Conservation (phyloP, 2,888 invertebrate species). For the Drosophila yooni region DNA sequence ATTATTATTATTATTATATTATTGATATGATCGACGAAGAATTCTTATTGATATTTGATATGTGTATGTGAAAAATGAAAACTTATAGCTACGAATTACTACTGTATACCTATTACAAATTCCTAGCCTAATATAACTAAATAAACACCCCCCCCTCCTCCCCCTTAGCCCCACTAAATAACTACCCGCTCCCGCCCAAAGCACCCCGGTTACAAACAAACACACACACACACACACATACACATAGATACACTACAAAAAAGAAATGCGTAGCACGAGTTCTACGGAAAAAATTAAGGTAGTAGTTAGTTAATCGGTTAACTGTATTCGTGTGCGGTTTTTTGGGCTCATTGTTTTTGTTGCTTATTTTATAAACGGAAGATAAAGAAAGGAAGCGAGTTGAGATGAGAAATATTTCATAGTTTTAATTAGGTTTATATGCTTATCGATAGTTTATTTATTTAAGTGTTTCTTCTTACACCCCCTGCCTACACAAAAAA, state of each 20-base stretch:
- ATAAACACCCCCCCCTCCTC: slow-evolving; percentile 3
- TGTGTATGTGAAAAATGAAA: slow-evolving; percentile 35
- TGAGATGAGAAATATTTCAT: slow-evolving; percentile 66
- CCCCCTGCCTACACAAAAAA: slow-evolving; percentile 33
- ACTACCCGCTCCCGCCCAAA: slow-evolving; percentile 22
- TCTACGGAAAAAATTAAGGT: not conserved
- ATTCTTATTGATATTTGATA: slow-evolving; percentile 75
- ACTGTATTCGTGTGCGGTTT: slow-evolving; percentile 30
- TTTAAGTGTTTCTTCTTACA: slow-evolving; percentile 66
- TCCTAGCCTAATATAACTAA: slow-evolving; percentile 67
- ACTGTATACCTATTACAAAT: slow-evolving; percentile 48
- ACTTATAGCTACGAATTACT: slow-evolving; percentile 62
- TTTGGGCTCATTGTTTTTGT: slow-evolving; percentile 78
- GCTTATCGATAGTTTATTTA: slow-evolving; percentile 65
- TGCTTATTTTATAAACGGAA: slow-evolving; percentile 76
- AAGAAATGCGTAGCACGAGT: not conserved
- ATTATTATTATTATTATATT: slow-evolving; percentile 59
- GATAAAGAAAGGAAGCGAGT: not conserved
- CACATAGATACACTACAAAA: slow-evolving; percentile 19
- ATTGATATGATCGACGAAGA: slow-evolving; percentile 54
- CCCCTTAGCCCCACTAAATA: slow-evolving; percentile 1
- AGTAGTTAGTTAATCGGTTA: slow-evolving; percentile 13
- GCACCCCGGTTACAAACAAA: slow-evolving; percentile 13
- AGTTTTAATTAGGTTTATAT: slow-evolving; percentile 63
- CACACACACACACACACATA: slow-evolving; percentile 22